phyloP scores from a whole-genome alignment of 2,797 vertebrate genomes.

The Poecilia gillii region DNA sequence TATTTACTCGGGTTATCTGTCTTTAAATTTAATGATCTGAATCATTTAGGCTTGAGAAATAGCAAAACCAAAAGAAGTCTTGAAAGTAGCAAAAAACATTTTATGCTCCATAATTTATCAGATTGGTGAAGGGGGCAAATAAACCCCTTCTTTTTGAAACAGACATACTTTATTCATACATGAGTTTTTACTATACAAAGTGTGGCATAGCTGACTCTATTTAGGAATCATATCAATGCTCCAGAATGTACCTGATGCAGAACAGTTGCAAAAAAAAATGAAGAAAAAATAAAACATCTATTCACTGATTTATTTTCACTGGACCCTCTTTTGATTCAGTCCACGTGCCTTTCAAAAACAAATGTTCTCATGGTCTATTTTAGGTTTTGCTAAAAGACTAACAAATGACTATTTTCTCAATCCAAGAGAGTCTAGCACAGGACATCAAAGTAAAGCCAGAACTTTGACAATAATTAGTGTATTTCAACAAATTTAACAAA shows the following conservation, averaged over 20 bases:
- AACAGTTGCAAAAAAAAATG: neutral
- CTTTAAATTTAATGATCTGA: neutral
- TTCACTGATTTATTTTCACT: neutral
- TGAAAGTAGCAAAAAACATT: neutral
- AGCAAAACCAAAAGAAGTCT: neutral
- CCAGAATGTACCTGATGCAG: neutral
- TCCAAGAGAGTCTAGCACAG: neutral
- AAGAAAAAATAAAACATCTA: neutral
- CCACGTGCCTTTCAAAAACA: neutral
- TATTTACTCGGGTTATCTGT: neutral
- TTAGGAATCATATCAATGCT: neutral
- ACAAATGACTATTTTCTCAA: too few species aligned
- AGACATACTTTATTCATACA: neutral
- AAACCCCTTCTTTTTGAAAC: neutral
- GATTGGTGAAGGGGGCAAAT: neutral
- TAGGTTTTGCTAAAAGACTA: too few species aligned
- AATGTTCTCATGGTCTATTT: neutral
- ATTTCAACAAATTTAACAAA: neutral
- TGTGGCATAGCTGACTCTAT: neutral
- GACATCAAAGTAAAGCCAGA: neutral
- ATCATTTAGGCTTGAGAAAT: neutral
- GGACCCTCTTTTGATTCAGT: neutral
- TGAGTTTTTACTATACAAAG: neutral
- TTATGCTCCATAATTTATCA: neutral
- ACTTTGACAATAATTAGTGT: neutral